Evolutionary conservation across 2,888 invertebrate species (phyloP).

Genomic region (Clepsis dumicolana): DNA sequence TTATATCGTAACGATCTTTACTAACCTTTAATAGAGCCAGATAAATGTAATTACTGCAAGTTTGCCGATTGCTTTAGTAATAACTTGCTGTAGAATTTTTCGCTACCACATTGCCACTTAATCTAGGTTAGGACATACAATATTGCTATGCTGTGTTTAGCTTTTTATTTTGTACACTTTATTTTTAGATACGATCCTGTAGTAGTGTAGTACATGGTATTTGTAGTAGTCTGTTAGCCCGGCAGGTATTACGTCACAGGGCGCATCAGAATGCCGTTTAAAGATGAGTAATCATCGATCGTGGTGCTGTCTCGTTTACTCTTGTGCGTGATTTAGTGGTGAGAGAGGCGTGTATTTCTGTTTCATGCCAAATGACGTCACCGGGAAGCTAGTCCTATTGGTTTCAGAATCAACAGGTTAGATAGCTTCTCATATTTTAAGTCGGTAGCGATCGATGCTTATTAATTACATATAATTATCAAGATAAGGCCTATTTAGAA

Average conservation of each 20-base stretch:
- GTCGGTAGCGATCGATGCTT: not conserved
- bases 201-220: not conserved
- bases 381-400: slow-evolving; percentile 6
- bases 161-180: not conserved
- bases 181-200: not conserved
- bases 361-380: slow-evolving; percentile 11
- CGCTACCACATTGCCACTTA: too few relatives aligned
- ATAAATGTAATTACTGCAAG: slow-evolving; percentile 1
- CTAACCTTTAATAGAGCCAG: slow-evolving; percentile 25
- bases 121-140: not conserved
- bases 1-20: slow-evolving; percentile 38
- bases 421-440: not conserved
- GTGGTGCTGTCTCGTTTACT: not conserved
- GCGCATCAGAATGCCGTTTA: not conserved
- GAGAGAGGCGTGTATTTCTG: not conserved
- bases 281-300: not conserved
- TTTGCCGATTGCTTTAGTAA: slow-evolving; percentile 5
- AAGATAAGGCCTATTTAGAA: too few relatives aligned
- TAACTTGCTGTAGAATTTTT: not conserved
- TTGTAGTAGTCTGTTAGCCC: not conserved
- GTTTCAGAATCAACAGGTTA: slow-evolving; percentile 13
- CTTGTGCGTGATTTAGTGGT: not conserved
- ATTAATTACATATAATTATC: too few relatives aligned
- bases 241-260: not conserved
- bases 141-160: too few relatives aligned